Base-by-base conservation (phyloP, 92 coral and sea anemone species). In the Porites lobata region DNA sequence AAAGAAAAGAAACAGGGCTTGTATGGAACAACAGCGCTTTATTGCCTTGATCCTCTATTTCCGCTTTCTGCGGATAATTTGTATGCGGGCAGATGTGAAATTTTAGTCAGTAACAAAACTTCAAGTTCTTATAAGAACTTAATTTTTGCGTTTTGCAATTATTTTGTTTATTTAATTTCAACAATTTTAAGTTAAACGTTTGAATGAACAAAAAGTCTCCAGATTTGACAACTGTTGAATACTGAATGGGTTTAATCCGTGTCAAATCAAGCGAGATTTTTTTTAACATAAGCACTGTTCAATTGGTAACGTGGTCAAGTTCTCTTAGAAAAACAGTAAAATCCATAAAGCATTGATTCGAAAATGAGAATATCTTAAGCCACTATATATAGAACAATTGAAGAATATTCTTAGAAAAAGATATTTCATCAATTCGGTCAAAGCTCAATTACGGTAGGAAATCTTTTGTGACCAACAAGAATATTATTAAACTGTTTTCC, bases 251-350 rank as follows among this genome's bases (percentile, higher is more conserved):
- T 56, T 51, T 51, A 53, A 20, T 53, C 57, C 4, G 66, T 76
- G 18, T 76, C 80, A 76, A 76, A 76, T 21, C 65, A 52, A 76
- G 47, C 13, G 66, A 24, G 80, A 76, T 18, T 76, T 76, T 76
- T 53, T 14, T 10, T 10, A 56, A 11, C 15, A 56, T 38, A 38
- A 38, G 47, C 47, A 38, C 47, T 38, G 47, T 56, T 14, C 61
- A 10, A 10, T 56, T 56, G 61, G 61, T 56, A 14, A 56, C 17
- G 11, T 56, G 61, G 61, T 56, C 61, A 56, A 56, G 13, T 56
- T 56, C 15, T 56, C 61, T 4, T 56, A 56, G 61, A 14, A 56
- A 29, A 56, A 56, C 4, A 9, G 17, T 56, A 56, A 54, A 56
- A 14, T 56, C 15, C 15, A 56, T 8, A 56, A 56, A 56, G 15